Base-by-base conservation (phyloP, 2,888 invertebrate genomes). In the Pseudococcus jackbeardsleyi region DNA sequence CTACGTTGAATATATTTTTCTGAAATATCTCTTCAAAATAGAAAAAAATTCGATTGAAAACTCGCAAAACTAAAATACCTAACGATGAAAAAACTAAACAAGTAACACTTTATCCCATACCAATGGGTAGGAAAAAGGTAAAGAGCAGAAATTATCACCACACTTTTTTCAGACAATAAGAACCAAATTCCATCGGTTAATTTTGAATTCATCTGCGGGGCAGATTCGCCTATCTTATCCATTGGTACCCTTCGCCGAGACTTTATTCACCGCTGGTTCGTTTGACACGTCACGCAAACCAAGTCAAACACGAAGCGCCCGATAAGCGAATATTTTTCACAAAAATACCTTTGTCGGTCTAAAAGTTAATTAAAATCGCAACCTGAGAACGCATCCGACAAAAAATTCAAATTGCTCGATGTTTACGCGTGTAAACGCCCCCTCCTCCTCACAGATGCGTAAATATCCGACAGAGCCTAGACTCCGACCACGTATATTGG, bases 351-450 rank as follows among this genome's bases (percentile, higher is more conserved):
- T 26, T 3, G 4, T 26, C 26, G 26, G 26, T 12, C 22, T 26
- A 33, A 72, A 72, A 72, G 33, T 72, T 72, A 72, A 72, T 72
- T 72, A 72, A 72, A 72, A 72, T 72, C 33, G 33, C 33, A 72
- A 72, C 72, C 72, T 64, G 64, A 22, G 46, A 82, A 82, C 77
- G 79, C 46, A 42, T 46, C 46, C 6, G n/a, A 42, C 11, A 46
- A 82, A 82, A 82, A 82, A 82, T 39, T 39, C 33, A 77, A 77
- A 77, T 77, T 77, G 77, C 8, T 42, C n/a, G 26, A n/a, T 46
- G 79, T 82, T 82, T 82, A 82, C 46, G 22, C 79, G 19, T 19
- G 46, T n/a, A 12, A 82, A 33, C 4, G 11, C 22, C n/a, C 64
- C 54, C 0, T 3, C 54, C 54, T 1, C 48, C 15, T 50, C 48